Conservation (phyloP, 2,888 invertebrate genomes). For the Mythimna impura region DNA sequence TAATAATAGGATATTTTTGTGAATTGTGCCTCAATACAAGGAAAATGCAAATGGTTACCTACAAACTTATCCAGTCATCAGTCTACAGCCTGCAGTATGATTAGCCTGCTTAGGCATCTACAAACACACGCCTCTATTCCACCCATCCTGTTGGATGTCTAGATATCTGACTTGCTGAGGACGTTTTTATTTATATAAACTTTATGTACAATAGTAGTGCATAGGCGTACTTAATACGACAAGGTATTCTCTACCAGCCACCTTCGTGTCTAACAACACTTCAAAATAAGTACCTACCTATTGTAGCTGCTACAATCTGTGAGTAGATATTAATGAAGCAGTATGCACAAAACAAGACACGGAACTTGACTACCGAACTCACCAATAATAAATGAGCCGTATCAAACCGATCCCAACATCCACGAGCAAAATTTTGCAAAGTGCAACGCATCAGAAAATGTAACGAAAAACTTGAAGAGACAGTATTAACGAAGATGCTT, state of each 20-base stretch:
- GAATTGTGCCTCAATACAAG: neutral
- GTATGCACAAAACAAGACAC: neutral
- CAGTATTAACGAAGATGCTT: slow-evolving; percentile 62
- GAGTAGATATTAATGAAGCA: neutral
- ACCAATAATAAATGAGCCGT: slow-evolving; percentile 7
- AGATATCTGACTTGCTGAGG: too few relatives aligned
- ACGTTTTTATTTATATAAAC: too few relatives aligned
- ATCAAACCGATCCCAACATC: slow-evolving; percentile 3
- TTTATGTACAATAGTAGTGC: too few relatives aligned
- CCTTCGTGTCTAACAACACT: too few relatives aligned
- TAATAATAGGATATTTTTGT: neutral
- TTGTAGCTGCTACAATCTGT: neutral
- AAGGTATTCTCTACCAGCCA: too few relatives aligned
- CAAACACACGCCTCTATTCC: neutral
- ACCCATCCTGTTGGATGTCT: too few relatives aligned
- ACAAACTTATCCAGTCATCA: neutral
- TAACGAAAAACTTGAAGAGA: slow-evolving; percentile 36
- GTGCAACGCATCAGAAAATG: slow-evolving; percentile 23
- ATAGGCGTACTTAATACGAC: too few relatives aligned
- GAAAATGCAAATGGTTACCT: neutral
- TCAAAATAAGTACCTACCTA: neutral
- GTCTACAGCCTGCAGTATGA: neutral
- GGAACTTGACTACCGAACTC: neutral
- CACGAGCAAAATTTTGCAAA: slow-evolving; percentile 28
- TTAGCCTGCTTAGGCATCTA: too few relatives aligned